phyloP scores from a whole-genome alignment of 2,797 vertebrate genomes.

The Ctenosaura bakeri region DNA sequence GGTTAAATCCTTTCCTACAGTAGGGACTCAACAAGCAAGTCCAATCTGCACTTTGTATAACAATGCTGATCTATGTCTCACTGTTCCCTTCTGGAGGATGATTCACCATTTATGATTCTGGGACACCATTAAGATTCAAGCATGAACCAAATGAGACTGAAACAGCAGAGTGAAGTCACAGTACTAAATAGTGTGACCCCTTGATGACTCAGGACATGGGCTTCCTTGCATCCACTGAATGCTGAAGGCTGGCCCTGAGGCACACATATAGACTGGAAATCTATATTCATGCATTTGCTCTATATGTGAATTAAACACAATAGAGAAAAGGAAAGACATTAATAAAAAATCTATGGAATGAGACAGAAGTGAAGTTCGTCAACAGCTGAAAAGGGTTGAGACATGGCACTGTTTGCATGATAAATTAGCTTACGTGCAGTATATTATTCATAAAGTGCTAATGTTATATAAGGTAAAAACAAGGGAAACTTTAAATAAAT shows the following conservation, averaged over 20 bases:
- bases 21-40: background rate
- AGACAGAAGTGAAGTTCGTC: constrained; percentile 49
- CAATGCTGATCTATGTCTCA: background rate
- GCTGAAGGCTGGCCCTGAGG: background rate
- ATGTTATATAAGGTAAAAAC: constrained; percentile 53
- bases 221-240: too few species aligned
- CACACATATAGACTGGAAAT: background rate
- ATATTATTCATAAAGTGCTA: constrained; percentile 56
- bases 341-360: background rate
- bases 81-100: background rate
- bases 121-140: background rate
- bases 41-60: background rate
- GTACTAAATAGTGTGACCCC: background rate
- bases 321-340: background rate
- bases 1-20: background rate
- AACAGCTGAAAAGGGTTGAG: constrained; percentile 56
- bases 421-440: constrained; percentile 49
- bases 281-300: background rate
- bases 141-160: background rate
- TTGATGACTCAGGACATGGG: background rate
- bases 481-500: constrained; percentile 54
- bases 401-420: constrained; percentile 29
- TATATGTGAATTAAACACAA: constrained; percentile 38
- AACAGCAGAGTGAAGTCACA: background rate
- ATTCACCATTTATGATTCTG: background rate